These are phyloP conservation scores for Lysandra bellargus DNA, from an alignment of 2,888 invertebrate species.

Conservation along the genomic window DNA sequence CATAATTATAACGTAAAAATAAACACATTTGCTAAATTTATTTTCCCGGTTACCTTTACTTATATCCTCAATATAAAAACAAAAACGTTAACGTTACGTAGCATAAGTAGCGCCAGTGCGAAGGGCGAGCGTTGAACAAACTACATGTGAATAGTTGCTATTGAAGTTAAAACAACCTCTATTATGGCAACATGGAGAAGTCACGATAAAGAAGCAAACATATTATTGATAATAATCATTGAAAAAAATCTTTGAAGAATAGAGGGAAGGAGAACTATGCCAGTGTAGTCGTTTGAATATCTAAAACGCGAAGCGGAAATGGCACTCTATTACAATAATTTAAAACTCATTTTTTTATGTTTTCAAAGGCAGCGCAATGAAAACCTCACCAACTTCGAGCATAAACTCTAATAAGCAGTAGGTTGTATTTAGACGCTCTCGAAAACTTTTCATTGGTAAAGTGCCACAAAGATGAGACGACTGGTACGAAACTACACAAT, in stretches of 20 bases:
- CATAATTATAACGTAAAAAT: background rate
- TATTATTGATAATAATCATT: background rate
- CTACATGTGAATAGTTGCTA: background rate
- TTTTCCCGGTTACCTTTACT: background rate
- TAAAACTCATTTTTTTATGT: background rate
- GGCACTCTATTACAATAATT: background rate
- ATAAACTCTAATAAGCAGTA: background rate
- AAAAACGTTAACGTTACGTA: background rate
- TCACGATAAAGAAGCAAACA: background rate
- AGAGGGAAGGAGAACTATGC: background rate
- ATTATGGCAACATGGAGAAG: constrained; percentile 21
- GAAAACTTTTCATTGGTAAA: background rate
- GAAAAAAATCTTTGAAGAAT: background rate
- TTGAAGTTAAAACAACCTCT: background rate
- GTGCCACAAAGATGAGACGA: background rate
- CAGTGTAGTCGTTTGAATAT: background rate
- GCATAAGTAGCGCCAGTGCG: constrained; percentile 4
- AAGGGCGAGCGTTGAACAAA: constrained; percentile 13
- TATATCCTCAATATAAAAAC: background rate
- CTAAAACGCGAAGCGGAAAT: background rate
- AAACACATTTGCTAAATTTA: background rate
- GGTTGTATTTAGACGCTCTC: background rate
- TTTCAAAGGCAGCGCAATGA: background rate
- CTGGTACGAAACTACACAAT: background rate
- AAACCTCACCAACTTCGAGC: background rate